phyloP scores from a whole-genome alignment of 2,797 vertebrate species.

The Synanceia verrucosa region DNA sequence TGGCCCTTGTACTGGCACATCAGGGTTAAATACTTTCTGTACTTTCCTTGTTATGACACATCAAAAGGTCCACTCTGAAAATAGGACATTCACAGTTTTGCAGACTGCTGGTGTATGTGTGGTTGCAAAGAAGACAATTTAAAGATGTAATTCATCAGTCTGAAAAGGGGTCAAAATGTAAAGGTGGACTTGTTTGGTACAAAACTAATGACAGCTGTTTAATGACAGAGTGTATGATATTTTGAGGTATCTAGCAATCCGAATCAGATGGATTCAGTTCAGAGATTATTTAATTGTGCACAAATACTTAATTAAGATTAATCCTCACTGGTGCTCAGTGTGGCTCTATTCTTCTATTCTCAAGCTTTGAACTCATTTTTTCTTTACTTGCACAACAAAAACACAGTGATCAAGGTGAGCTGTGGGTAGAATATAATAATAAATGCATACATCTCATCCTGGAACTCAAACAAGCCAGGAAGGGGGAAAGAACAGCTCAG shows the following conservation, averaged over 20 bases:
- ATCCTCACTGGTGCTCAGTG: neutral
- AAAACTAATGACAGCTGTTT: neutral
- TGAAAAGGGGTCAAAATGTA: neutral
- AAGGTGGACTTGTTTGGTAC: neutral
- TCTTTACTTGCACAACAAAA: neutral
- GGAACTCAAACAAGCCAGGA: neutral
- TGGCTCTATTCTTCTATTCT: neutral
- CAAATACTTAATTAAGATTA: neutral
- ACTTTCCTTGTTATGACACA: neutral
- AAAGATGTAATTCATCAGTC: neutral
- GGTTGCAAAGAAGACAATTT: neutral
- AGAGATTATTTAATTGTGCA: neutral
- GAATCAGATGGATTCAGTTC: neutral
- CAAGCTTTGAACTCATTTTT: neutral
- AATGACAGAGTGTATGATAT: neutral
- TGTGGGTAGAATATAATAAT: neutral
- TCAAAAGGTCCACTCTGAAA: neutral
- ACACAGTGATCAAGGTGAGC: neutral
- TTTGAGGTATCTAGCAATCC: neutral
- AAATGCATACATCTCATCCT: neutral
- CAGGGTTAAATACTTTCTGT: neutral
- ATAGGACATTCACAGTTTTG: too few species aligned
- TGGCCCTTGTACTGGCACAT: neutral
- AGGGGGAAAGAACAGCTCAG: neutral
- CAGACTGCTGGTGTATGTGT: neutral